Percentiles rank a stretch among this genome's conserved stretches.
These are phyloP conservation scores for Herpetotheres cachinnans DNA, from an alignment of 2,113 vertebrate species.

Conservation along the genomic window DNA sequence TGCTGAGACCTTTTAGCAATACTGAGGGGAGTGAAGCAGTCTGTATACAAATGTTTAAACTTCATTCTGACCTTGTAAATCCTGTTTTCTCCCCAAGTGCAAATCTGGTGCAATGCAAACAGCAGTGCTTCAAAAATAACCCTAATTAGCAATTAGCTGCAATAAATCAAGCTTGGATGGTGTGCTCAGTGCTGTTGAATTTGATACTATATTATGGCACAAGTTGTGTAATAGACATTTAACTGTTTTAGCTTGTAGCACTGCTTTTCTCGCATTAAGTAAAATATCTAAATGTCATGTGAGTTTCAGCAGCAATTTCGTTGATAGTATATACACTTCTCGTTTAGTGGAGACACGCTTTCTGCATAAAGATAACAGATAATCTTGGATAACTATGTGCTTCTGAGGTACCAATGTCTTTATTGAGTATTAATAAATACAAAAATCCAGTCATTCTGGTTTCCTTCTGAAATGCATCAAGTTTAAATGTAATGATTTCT, in stretches of 20 bases:
- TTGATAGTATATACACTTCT: not conserved
- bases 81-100: slow-evolving; percentile 51
- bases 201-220: slow-evolving; percentile 37
- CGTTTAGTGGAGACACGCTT: not conserved
- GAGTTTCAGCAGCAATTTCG: slow-evolving; percentile 4
- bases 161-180: slow-evolving; percentile 44
- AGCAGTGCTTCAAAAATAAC: slow-evolving; percentile 60
- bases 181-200: slow-evolving; percentile 25
- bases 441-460: not conserved
- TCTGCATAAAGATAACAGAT: not conserved
- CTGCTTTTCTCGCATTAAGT: slow-evolving; percentile 34
- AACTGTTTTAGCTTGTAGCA: not conserved
- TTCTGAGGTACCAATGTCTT: not conserved
- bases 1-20: slow-evolving; percentile 27
- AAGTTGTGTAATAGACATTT: slow-evolving; percentile 39
- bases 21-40: slow-evolving; percentile 28
- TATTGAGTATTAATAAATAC: not conserved
- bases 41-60: slow-evolving; percentile 66
- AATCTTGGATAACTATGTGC: not conserved
- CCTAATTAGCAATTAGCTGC: slow-evolving; percentile 66
- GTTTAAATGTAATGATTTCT: not conserved
- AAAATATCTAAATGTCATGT: slow-evolving; percentile 13
- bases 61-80: slow-evolving; percentile 63
- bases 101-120: slow-evolving; percentile 63
- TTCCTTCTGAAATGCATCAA: not conserved